Evolutionary conservation across 2,113 vertebrate genomes (phyloP), one percentile per base, ranked within the genome.

Genomic region (Hydrochoerus hydrochaeris): DNA sequence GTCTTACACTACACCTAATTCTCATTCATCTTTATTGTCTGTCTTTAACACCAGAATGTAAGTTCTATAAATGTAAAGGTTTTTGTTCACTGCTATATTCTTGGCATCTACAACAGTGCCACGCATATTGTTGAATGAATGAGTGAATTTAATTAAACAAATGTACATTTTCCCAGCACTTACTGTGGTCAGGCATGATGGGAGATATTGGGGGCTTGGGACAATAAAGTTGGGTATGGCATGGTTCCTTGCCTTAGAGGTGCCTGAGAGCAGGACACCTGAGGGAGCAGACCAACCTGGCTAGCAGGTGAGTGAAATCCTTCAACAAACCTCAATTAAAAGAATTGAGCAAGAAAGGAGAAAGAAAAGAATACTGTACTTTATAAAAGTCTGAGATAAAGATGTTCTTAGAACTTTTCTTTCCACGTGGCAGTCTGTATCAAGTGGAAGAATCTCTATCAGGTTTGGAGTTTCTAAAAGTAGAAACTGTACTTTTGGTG

Each of bases 331-430:
- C 78, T 69, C 0, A 13, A n/a, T n/a, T 73, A 35, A 94, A 62
- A 91, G 67, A 90, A 94, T 20, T 35, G 26, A 91, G 17, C 17
- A 49, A 46, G 62, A 49, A 87, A 71, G 24, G 71, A 58, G 88
- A 65, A 85, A 87, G 49, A 77, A 82, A 88, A 85, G 19, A 38
- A n/a, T 65, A 78, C 86, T 86, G 44, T 89, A 80, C 82, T 95
- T 91, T n/a, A 62, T 58, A 65, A 92, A 95, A 94, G n/a, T 92
- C 44, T 41, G 85, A 83, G 28, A 71, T 54, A 35, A 86, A 84
- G 75, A 58, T 57, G 30, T 85, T 69, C 58, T 73, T 65, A 69
- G 52, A 38, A 14, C 3, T 91, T 2, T 78, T 87, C 41, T 71
- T 85, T 95, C 62, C 62, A 35, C 17, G 22, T 73, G 69, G 7